Evolutionary conservation across 53 echinoderm and acorn worm genomes (phyloP).

Genomic region (Hippasteria phrygiana): DNA sequence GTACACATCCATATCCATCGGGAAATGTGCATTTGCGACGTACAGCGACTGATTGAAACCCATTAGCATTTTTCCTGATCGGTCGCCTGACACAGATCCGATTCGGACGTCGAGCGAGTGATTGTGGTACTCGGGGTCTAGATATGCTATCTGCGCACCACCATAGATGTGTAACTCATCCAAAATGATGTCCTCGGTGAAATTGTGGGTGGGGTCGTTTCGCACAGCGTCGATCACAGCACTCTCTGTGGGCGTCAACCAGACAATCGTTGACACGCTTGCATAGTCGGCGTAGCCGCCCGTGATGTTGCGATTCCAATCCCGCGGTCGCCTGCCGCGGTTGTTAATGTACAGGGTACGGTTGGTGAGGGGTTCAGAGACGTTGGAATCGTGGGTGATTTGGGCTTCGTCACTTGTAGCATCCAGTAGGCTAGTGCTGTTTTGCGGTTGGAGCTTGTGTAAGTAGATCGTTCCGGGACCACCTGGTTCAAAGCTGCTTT

Average conservation of each 20-base stretch:
- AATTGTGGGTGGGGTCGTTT: conserved; percentile 79
- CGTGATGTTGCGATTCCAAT: conserved; percentile 74
- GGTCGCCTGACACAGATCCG: conserved; percentile 82
- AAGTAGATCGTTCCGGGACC: conserved; percentile 91
- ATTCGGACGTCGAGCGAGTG: conserved; percentile 68
- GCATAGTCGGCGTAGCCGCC: conserved; percentile 64
- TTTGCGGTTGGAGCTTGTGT: conserved; percentile 84
- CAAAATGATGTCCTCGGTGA: conserved; percentile 76
- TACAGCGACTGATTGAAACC: conserved; percentile 88
- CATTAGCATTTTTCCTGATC: conserved; percentile 80
- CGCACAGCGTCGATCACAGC: conserved; percentile 66
- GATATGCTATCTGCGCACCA: conserved; percentile 79
- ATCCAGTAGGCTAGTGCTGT: conserved; percentile 80
- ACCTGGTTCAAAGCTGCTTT: conserved; percentile 79
- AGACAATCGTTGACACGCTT: conserved; percentile 68
- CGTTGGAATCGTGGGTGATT: conserved; percentile 90
- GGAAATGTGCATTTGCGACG: conserved; percentile 76
- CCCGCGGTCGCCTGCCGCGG: conserved; percentile 77
- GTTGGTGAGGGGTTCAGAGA: conserved; percentile 86
- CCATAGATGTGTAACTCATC: conserved; percentile 94
- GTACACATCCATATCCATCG: conserved; percentile 83
- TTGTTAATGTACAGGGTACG: conserved; percentile 95
- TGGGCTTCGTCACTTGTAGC: conserved; percentile 85
- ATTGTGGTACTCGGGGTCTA: conserved; percentile 69
- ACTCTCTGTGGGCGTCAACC: conserved; percentile 74